phyloP scores from a whole-genome alignment of 2,797 vertebrate genomes.

The Pseudochromis fuscus region DNA sequence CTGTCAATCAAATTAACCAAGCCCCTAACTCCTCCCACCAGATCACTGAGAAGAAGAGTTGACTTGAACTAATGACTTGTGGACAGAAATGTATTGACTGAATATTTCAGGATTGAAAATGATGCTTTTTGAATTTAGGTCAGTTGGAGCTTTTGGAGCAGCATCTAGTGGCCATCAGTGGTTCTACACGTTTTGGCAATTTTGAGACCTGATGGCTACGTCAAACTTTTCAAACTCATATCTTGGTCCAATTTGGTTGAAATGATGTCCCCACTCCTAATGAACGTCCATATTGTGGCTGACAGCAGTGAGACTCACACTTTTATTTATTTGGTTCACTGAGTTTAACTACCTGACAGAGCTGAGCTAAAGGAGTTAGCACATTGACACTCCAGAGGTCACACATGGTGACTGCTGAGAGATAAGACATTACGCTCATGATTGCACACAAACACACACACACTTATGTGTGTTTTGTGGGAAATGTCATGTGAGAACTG shows the following conservation, averaged over 20 bases:
- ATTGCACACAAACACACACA: not conserved
- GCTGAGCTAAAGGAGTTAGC: slow-evolving; percentile 38
- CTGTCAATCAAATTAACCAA: too few relatives aligned
- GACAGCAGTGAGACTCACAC: not conserved
- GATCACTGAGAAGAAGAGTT: too few relatives aligned
- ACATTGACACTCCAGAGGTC: slow-evolving; percentile 24
- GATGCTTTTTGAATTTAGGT: too few relatives aligned
- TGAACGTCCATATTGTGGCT: not conserved
- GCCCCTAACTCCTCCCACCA: too few relatives aligned
- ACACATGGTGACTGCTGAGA: slow-evolving; percentile 30
- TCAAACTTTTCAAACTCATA: not conserved
- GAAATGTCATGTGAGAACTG: slow-evolving; percentile 41
- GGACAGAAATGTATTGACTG: too few relatives aligned
- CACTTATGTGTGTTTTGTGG: slow-evolving; percentile 19
- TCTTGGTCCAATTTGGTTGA: not conserved
- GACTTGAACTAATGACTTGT: too few relatives aligned
- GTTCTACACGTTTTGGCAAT: too few relatives aligned
- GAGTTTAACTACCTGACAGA: slow-evolving; percentile 18
- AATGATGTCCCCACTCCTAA: not conserved
- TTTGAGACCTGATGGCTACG: too few relatives aligned
- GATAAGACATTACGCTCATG: slow-evolving; percentile 25
- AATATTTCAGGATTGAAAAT: too few relatives aligned
- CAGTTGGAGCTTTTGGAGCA: too few relatives aligned
- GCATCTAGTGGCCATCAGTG: too few relatives aligned
- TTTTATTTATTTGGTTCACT: not conserved